Evolutionary conservation across 2,797 vertebrate species (phyloP).

Genomic region (Etheostoma perlongum): DNA sequence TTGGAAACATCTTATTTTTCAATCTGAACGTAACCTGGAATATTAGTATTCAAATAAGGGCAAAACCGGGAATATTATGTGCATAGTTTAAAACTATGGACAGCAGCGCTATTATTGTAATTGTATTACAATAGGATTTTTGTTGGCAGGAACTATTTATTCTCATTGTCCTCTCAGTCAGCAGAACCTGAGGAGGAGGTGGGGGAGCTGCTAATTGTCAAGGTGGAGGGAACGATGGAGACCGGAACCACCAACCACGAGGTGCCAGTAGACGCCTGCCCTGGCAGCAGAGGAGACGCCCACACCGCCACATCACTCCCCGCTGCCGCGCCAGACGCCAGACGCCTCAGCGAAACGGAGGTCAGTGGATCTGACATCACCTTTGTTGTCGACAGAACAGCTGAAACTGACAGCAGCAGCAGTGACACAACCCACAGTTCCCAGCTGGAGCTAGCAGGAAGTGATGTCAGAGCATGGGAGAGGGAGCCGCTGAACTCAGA

Average conservation of each 20-base stretch:
- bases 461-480: constrained; percentile 48
- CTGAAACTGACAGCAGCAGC: constrained; percentile 40
- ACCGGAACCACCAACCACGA: not conserved
- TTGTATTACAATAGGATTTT: no score
- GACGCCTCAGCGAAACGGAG: constrained; percentile 53
- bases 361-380: constrained; percentile 75
- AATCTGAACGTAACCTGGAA: no score
- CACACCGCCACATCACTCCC: not conserved
- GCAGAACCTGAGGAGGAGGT: constrained; percentile 52
- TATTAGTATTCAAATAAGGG: no score
- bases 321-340: not conserved
- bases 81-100: no score
- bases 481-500: not conserved
- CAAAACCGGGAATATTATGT: no score
- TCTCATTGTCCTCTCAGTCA: constrained; percentile 37
- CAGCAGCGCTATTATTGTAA: no score
- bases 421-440: constrained; percentile 7
- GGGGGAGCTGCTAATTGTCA: constrained; percentile 66
- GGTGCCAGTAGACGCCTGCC: not conserved
- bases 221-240: constrained; percentile 67
- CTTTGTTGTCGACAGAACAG: constrained; percentile 61
- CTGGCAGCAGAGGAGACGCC: not conserved
- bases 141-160: no score
- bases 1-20: no score
- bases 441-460: constrained; percentile 37